Conservation (phyloP, 2,888 invertebrate genomes). For the Xiphydria camelus region DNA sequence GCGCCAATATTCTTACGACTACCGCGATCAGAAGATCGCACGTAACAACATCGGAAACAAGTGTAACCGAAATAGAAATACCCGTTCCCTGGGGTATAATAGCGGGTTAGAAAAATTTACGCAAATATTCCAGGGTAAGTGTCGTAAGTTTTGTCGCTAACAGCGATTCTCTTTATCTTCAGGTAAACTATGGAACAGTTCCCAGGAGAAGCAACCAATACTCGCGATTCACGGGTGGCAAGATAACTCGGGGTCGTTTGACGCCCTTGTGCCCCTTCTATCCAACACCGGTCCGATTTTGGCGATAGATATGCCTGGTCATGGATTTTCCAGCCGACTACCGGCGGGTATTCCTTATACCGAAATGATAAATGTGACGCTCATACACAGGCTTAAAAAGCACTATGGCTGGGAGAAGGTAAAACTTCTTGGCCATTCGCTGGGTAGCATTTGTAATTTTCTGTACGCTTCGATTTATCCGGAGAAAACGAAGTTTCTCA, state of each 20-base stretch:
- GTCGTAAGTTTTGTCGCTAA: too few relatives aligned
- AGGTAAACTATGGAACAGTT: conserved; percentile 73
- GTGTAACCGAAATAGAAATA: conserved; percentile 71
- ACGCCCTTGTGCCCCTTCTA: conserved; percentile 69
- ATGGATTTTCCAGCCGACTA: conserved; percentile 71
- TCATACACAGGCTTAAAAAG: conserved; percentile 64
- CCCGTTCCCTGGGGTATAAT: conserved; percentile 72
- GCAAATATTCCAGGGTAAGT: too few relatives aligned
- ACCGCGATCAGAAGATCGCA: too few relatives aligned
- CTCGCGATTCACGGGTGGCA: conserved; percentile 77
- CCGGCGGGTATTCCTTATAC: conserved; percentile 65
- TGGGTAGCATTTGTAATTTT: conserved; percentile 67
- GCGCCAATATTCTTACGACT: too few relatives aligned
- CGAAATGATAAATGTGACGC: conserved; percentile 53
- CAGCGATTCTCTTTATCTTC: too few relatives aligned
- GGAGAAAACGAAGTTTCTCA: conserved; percentile 63
- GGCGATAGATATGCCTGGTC: conserved; percentile 69
- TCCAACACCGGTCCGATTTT: conserved; percentile 59
- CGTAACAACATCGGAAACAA: too few relatives aligned
- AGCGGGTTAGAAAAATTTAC: too few relatives aligned
- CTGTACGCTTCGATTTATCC: conserved; percentile 67
- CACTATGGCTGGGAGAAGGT: conserved; percentile 66
- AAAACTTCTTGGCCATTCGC: conserved; percentile 70
- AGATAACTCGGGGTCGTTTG: conserved; percentile 80
- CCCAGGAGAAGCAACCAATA: conserved; percentile 66